These are phyloP conservation scores for Coelopa frigida DNA, from an alignment of 1,140 invertebrate species.

Conservation along the genomic window DNA sequence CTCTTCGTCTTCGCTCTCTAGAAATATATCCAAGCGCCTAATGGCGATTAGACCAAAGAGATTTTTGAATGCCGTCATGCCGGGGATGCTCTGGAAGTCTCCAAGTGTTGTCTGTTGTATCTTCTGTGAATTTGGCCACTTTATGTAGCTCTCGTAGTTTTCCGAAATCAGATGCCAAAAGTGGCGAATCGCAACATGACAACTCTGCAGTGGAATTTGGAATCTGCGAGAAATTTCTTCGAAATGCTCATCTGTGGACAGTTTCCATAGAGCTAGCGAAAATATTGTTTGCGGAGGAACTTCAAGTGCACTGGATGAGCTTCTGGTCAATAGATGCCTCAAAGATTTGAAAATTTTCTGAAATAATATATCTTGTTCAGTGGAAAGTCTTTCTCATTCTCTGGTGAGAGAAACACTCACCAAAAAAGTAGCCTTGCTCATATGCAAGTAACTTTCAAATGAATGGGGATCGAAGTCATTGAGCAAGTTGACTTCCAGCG, in stretches of 20 bases:
- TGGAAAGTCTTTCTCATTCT: background rate
- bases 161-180: slow-evolving; percentile 40
- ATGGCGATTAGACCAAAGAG: slow-evolving; percentile 31
- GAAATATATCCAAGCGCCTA: slow-evolving; percentile 34
- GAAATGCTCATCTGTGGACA: slow-evolving; percentile 40
- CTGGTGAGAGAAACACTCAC: slow-evolving; percentile 15
- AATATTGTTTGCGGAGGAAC: slow-evolving; percentile 27
- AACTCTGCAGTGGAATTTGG: slow-evolving; percentile 27
- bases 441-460: slow-evolving; percentile 35
- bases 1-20: slow-evolving; percentile 36
- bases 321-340: slow-evolving; percentile 17
- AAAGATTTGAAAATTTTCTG: slow-evolving; percentile 4
- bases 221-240: slow-evolving; percentile 39
- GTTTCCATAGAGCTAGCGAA: slow-evolving; percentile 35
- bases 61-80: slow-evolving; percentile 25
- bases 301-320: slow-evolving; percentile 10
- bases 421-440: slow-evolving; percentile 34
- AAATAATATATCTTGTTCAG: background rate
- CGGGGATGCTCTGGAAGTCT: slow-evolving; percentile 20
- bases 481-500: slow-evolving; percentile 29
- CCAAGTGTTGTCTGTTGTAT: slow-evolving; percentile 25
- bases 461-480: slow-evolving; percentile 31
- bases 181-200: slow-evolving; percentile 30
- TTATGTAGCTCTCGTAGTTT: slow-evolving; percentile 37
- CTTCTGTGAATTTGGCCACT: slow-evolving; percentile 36